phyloP scores from a whole-genome alignment of 2,113 vertebrate genomes.

The Myotis lucifugus region DNA sequence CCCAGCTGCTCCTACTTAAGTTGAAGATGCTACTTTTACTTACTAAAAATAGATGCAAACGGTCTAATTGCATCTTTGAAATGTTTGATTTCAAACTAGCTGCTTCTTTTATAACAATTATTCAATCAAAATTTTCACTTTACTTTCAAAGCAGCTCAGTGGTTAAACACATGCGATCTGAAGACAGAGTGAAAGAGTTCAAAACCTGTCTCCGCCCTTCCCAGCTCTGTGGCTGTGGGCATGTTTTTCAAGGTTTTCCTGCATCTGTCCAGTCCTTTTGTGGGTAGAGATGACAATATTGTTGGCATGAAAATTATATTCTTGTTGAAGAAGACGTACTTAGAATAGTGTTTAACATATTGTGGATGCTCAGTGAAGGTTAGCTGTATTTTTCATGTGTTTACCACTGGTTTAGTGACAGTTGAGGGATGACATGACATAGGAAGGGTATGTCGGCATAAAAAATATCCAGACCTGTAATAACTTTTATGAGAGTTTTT shows the following conservation, averaged over 20 bases:
- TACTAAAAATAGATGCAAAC: conserved; percentile 1
- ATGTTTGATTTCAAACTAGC: neutral
- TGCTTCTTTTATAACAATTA: neutral
- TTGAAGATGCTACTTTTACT: neutral
- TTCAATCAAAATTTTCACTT: neutral
- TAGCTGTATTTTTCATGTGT: neutral
- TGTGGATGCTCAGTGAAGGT: neutral
- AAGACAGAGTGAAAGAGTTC: neutral
- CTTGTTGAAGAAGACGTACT: neutral
- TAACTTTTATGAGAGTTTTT: neutral
- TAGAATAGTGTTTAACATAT: neutral
- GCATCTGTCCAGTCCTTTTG: neutral
- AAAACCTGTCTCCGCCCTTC: neutral
- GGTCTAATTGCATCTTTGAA: neutral
- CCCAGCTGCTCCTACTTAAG: neutral
- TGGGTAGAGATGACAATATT: neutral
- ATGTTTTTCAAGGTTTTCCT: neutral
- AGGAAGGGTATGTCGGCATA: neutral
- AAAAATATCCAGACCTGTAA: neutral
- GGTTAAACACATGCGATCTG: neutral
- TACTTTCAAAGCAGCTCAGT: neutral
- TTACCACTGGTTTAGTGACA: neutral
- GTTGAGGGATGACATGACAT: neutral
- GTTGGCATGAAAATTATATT: neutral
- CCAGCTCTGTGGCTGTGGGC: neutral